These are phyloP conservation scores for Polypedilum pembai DNA, from an alignment of 1,140 invertebrate species.

Conservation along the genomic window DNA sequence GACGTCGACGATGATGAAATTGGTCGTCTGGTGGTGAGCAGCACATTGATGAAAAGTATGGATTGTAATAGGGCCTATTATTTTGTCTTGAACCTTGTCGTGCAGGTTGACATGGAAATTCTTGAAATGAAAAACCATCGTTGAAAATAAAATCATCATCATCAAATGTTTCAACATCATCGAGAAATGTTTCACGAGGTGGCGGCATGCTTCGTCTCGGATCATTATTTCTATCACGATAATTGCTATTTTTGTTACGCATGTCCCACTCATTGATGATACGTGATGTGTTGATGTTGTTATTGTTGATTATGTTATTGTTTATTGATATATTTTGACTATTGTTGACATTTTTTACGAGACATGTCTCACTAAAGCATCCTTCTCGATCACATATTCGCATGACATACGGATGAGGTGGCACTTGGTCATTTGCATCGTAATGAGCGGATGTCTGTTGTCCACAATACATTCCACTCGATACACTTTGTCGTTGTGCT, in stretches of 20 bases:
- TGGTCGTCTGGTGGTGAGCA: conserved; percentile 34
- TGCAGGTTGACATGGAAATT: conserved; percentile 24
- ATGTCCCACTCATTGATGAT: conserved; percentile 18
- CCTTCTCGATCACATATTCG: conserved; percentile 18
- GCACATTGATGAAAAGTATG: conserved; percentile 29
- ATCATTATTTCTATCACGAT: conserved; percentile 5
- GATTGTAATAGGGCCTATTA: neutral
- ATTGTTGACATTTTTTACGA: neutral
- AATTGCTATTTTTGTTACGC: neutral
- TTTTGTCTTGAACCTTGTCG: neutral
- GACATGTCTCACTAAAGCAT: conserved; percentile 6
- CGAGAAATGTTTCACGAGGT: conserved; percentile 7
- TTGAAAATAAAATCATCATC: conserved; percentile 22
- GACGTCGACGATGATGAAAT: conserved; percentile 41
- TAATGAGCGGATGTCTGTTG: neutral
- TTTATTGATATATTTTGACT: conserved; percentile 21
- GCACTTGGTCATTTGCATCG: neutral
- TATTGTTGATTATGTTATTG: conserved; percentile 15
- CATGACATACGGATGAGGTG: neutral
- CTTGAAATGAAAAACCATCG: conserved; percentile 25
- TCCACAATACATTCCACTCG: neutral
- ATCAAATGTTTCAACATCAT: conserved; percentile 4
- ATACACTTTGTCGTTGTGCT: neutral
- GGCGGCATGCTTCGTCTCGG: neutral
- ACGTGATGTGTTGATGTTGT: neutral